Evolutionary conservation across 2,888 invertebrate genomes (phyloP), one percentile per base, ranked within the genome.

Genomic region (Oithona nana): DNA sequence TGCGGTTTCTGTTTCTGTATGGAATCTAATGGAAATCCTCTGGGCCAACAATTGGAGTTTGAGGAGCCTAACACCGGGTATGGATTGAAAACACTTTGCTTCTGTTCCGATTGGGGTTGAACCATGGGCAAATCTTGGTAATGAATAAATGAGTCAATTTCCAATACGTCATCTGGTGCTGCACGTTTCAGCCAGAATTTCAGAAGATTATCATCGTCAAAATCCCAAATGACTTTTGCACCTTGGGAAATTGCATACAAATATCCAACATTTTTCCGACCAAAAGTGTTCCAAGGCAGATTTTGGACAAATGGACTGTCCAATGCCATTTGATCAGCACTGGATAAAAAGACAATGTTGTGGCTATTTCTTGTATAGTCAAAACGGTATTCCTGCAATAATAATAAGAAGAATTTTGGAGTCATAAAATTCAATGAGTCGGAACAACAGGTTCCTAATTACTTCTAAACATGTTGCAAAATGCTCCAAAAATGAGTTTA

Each of bases 231-330:
- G 6, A 50, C n/a, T 48, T 39, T 26, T n/a, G 59, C 59, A 22
- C 59, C 59, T 2, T 59, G 48, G 24, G 59, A 48, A 22, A 59
- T 59, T 20, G 59, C 59, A 59, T 13, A 59, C n/a, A 59, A 13
- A 24, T 59, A 59, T 49, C 59, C 48, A 48, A 59, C 28, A n/a
- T 59, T 59, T 50, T 59, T 59, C 28, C 59, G n/a, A n/a, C 59
- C 59, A 50, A 59, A 59, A 13, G 28, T 49, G 11, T 49, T 48
- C 59, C 59, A 59, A 11, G 59, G 59, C n/a, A 59, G 24, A 49
- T n/a, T 11, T 8, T 20, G 8, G 2, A 29, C 31, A 29, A 57
- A 29, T 8, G n/a, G 20, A 4, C 22, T 28, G 20, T 50, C 49
- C 3, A 59, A 8, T 6, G 24, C 24, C 1, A 28, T 6, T 28